Base-by-base conservation (phyloP, 2,113 vertebrate genomes). In the Chitala chitala region DNA sequence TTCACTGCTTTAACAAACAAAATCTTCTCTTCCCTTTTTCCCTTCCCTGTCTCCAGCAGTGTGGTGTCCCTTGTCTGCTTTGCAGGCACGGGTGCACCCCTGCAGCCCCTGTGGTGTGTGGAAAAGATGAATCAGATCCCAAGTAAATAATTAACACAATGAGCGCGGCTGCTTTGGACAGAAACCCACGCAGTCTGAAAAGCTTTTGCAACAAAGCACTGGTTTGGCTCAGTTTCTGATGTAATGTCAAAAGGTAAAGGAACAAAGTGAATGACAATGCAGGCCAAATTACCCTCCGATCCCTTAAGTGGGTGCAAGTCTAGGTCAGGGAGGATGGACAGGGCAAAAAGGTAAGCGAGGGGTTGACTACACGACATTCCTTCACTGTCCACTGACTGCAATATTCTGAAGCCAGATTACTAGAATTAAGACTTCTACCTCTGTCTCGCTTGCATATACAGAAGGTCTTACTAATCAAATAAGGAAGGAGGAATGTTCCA, bases 231-330 rank as follows among this genome's bases (percentile, higher is more conserved):
- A n/a, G 71, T 64, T 65, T 26, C 56, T 55, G 73, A 17, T 59
- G 15, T 26, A 4, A 58, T 61, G 78, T 71, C 71, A 74, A 64
- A 75, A 75, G 58, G 54, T 55, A 61, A 64, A 36, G 40, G 33
- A 73, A 56, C 73, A 58, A 71, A 54, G 17, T 77, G 51, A 71
- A 72, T 75, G 66, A 80, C 63, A 79, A 81, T 82, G 71, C 78
- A 59, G 81, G 78, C 77, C 50, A 75, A 73, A 83, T 69, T 85
- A 71, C 83, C 85, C 85, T 86, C 31, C 82, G 81, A 88, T 79
- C 81, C 74, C 59, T 71, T 87, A 88, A 88, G 84, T 84, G 90
- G 84, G 88, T 80, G 80, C 89, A 87, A 83, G 84, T 88, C 84
- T 84, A 86, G 88, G 88, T 89, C 85, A 87, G 71, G 78, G 78